phyloP scores from a whole-genome alignment of 1,140 invertebrate genomes.

The Rhysida immarginata region DNA sequence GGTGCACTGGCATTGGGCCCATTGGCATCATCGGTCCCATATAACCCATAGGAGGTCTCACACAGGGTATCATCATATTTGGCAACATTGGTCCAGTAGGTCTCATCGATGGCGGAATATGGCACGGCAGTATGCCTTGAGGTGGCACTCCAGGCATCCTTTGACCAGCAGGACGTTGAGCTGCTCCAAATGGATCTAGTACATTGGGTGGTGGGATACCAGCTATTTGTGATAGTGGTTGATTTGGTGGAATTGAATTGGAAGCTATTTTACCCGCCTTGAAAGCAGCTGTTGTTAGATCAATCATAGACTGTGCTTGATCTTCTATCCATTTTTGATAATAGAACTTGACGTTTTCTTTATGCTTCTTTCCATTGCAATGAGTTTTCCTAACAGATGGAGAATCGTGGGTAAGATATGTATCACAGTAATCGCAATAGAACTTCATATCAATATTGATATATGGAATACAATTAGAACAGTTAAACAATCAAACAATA shows the following conservation, averaged over 20 bases:
- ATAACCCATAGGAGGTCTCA: background rate
- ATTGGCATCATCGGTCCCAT: background rate
- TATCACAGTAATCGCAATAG: constrained; percentile 99
- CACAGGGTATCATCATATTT: constrained; percentile 24
- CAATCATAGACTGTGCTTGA: constrained; percentile 94
- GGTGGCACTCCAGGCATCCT: constrained; percentile 27
- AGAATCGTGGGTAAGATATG: constrained; percentile 97
- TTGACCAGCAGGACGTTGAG: constrained; percentile 4
- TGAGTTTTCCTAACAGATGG: constrained; percentile 98
- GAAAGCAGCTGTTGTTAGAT: constrained; percentile 88
- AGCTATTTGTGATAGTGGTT: constrained; percentile 32
- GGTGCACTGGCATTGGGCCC: too few relatives aligned
- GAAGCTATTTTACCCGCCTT: constrained; percentile 90
- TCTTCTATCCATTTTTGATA: constrained; percentile 99
- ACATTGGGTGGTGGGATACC: constrained; percentile 42
- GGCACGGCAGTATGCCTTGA: constrained; percentile 57
- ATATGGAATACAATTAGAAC: too few relatives aligned
- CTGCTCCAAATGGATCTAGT: constrained; percentile 7
- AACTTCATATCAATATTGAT: constrained; percentile 53
- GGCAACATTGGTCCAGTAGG: constrained; percentile 50
- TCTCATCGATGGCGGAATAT: constrained; percentile 41
- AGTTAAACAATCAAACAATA: too few relatives aligned
- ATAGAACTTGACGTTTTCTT: constrained; percentile 98
- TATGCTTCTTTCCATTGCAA: constrained; percentile 96
- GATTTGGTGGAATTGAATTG: constrained; percentile 55